These are phyloP conservation scores for Mirza zaza DNA, from an alignment of 2,113 vertebrate genomes.

Conservation along the genomic window DNA sequence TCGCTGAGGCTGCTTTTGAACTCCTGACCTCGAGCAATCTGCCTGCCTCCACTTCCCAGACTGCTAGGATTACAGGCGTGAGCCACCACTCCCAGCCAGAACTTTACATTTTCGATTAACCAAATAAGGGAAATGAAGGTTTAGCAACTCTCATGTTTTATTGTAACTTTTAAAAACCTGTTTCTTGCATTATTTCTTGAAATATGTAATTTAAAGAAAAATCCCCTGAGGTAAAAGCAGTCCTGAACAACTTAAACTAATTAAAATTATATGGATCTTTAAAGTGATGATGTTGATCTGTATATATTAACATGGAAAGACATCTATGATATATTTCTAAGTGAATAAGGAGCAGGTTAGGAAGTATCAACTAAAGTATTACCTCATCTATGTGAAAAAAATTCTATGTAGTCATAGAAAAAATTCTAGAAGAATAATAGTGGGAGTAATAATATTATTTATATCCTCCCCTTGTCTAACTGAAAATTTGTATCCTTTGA, in stretches of 20 bases:
- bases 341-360: neutral
- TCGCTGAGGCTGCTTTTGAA: no score
- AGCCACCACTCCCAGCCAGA: neutral
- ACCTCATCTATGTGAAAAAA: neutral
- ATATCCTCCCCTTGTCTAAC: neutral
- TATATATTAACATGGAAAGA: constrained; percentile 2
- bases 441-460: neutral
- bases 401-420: neutral
- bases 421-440: neutral
- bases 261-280: neutral
- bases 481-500: neutral
- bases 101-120: neutral
- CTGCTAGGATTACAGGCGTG: no score
- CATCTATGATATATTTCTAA: neutral
- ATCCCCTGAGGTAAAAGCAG: neutral
- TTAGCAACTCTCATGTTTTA: neutral
- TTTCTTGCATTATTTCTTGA: neutral
- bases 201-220: neutral
- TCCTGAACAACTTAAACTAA: neutral
- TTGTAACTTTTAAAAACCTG: constrained; percentile 24
- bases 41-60: no score
- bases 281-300: neutral
- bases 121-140: neutral
- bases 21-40: no score
- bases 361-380: neutral